Conservation (phyloP, 2,113 vertebrate genomes). For the Mionectes macconnelli region DNA sequence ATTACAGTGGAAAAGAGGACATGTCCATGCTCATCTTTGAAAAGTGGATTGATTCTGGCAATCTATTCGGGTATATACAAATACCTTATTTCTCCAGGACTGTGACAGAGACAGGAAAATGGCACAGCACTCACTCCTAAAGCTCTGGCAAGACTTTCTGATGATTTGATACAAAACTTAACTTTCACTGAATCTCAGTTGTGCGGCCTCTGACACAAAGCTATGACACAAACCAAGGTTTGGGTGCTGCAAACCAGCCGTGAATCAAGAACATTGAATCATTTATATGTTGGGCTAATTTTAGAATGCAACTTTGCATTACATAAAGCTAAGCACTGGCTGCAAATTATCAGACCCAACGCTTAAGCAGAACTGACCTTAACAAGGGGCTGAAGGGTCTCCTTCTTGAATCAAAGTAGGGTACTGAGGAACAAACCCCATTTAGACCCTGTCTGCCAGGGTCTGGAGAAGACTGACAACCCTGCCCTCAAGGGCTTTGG, state of each 20-base stretch:
- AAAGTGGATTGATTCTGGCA: conserved; percentile 63
- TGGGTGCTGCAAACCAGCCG: not conserved
- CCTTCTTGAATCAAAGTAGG: not conserved
- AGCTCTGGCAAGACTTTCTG: not conserved
- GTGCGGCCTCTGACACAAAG: not conserved
- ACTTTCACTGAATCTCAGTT: not conserved
- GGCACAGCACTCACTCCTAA: not conserved
- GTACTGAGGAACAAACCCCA: not conserved
- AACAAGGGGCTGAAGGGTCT: not conserved
- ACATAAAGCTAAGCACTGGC: not conserved
- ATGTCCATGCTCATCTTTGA: conserved; percentile 42
- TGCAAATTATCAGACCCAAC: not conserved
- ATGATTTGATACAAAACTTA: not conserved
- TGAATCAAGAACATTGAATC: not conserved
- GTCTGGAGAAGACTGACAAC: not conserved
- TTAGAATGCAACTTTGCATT: not conserved
- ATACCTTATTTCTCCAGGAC: conserved; percentile 23
- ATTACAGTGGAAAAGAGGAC: conserved; percentile 52
- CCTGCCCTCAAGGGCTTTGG: not conserved
- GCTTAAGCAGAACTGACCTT: not conserved
- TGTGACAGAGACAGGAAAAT: conserved; percentile 30
- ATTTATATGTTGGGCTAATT: not conserved
- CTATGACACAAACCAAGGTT: not conserved
- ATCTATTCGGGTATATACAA: conserved; percentile 48
- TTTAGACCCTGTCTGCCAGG: not conserved